Evolutionary conservation across 2,888 invertebrate species (phyloP).

Genomic region (Apamea anceps): DNA sequence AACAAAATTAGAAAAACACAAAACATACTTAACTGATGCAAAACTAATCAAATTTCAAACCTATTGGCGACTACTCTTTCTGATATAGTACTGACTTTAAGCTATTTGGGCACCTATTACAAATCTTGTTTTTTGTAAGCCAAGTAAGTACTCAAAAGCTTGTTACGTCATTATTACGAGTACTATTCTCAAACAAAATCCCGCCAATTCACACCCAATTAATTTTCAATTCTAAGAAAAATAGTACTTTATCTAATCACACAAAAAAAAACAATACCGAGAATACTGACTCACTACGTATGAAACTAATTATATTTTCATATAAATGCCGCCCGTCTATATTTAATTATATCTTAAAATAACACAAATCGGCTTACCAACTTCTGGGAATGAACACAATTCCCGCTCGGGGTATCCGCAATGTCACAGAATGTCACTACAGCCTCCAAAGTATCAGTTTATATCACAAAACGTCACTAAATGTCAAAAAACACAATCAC

Average conservation of each 20-base stretch:
- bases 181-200: background rate
- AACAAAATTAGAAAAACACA: background rate
- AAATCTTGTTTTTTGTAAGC: background rate
- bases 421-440: constrained; percentile 62
- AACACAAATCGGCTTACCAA: constrained; percentile 87
- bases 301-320: constrained; percentile 87
- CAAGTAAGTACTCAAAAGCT: background rate
- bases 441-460: constrained; percentile 58
- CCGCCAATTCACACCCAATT: constrained; percentile 20
- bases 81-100: too few species aligned
- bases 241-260: constrained; percentile 59
- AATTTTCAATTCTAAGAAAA: constrained; percentile 48
- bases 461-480: constrained; percentile 69
- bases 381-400: constrained; percentile 80
- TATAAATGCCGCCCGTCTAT: constrained; percentile 84
- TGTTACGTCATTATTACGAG: background rate
- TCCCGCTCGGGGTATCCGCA: constrained; percentile 75
- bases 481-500: constrained; percentile 77
- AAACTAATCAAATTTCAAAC: background rate
- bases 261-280: constrained; percentile 75
- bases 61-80: background rate
- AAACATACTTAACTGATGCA: background rate
- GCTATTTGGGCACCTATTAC: accelerated
- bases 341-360: constrained; percentile 89
- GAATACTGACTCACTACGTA: constrained; percentile 81